Percentiles rank a stretch among this genome's conserved stretches.
Evolutionary conservation across 2,797 vertebrate genomes (phyloP).

Genomic region (Psittacula echo): DNA sequence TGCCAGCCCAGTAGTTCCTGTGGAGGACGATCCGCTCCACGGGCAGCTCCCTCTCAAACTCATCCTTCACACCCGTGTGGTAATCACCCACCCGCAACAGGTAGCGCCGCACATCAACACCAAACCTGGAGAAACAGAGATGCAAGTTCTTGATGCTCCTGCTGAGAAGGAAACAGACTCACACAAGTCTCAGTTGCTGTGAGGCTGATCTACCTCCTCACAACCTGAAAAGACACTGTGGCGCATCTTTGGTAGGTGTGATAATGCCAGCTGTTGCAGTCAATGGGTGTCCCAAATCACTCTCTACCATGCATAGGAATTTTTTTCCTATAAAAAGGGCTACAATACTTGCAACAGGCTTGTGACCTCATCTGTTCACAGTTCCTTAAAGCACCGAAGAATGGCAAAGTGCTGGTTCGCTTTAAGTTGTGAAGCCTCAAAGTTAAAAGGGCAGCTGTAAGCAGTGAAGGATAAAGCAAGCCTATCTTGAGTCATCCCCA

Average conservation of each 20-base stretch:
- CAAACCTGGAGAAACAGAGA: constrained; percentile 78
- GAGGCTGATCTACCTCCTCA: neutral
- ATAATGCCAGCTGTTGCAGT: neutral
- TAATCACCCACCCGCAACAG: constrained; percentile 86
- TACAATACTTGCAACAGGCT: neutral
- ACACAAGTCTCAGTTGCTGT: neutral
- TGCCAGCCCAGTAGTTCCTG: constrained; percentile 83
- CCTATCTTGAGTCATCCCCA: neutral
- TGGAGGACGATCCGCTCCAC: constrained; percentile 85
- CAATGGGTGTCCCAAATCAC: neutral
- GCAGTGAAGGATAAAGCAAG: neutral
- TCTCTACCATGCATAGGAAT: neutral
- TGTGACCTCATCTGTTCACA: neutral
- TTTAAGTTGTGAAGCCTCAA: neutral
- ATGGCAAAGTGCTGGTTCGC: neutral
- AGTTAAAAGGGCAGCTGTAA: neutral
- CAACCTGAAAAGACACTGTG: neutral
- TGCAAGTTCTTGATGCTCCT: neutral
- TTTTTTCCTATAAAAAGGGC: neutral
- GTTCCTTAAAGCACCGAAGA: neutral
- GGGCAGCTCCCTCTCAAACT: constrained; percentile 85
- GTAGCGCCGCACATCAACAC: constrained; percentile 82
- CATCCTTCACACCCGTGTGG: constrained; percentile 86
- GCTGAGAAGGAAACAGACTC: neutral
- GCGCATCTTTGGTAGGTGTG: neutral